Evolutionary conservation across 2,797 vertebrate genomes (phyloP).

Genomic region (Chloroceryle amazona): DNA sequence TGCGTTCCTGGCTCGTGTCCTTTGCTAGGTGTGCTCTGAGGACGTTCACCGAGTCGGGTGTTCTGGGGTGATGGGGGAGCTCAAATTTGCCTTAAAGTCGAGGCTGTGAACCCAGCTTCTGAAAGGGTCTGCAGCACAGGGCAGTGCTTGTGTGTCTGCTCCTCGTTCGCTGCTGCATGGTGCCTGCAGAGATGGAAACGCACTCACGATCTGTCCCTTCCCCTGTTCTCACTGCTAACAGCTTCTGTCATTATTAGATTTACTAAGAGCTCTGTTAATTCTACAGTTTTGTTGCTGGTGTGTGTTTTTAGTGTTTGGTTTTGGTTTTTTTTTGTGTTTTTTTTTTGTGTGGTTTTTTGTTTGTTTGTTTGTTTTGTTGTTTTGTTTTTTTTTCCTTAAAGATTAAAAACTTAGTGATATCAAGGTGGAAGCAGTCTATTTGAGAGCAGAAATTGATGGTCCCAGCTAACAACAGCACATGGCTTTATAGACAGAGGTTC

Average conservation of each 20-base stretch:
- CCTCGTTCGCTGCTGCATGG: background rate
- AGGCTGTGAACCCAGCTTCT: background rate
- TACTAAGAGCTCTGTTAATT: constrained; percentile 4
- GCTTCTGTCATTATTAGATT: background rate
- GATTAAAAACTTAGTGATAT: background rate
- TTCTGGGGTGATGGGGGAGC: background rate
- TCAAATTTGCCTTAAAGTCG: background rate
- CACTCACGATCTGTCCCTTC: background rate
- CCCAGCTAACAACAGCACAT: background rate
- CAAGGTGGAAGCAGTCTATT: background rate
- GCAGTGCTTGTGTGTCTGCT: background rate
- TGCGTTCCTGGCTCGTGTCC: background rate
- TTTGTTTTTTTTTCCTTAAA: background rate
- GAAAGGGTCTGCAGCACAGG: background rate
- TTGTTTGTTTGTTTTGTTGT: background rate
- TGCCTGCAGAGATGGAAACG: background rate
- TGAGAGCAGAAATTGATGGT: background rate
- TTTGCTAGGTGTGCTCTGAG: background rate
- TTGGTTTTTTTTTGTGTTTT: no score
- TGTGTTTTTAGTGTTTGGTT: background rate
- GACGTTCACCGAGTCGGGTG: background rate
- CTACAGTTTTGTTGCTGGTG: background rate
- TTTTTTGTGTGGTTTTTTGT: no score
- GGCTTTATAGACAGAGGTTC: constrained; percentile 13
- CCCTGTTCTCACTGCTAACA: background rate